A percentile compares a stretch with the other conserved stretches of the same genome.
Conservation (phyloP, 2,888 invertebrate genomes). For the Bugula neritina region DNA sequence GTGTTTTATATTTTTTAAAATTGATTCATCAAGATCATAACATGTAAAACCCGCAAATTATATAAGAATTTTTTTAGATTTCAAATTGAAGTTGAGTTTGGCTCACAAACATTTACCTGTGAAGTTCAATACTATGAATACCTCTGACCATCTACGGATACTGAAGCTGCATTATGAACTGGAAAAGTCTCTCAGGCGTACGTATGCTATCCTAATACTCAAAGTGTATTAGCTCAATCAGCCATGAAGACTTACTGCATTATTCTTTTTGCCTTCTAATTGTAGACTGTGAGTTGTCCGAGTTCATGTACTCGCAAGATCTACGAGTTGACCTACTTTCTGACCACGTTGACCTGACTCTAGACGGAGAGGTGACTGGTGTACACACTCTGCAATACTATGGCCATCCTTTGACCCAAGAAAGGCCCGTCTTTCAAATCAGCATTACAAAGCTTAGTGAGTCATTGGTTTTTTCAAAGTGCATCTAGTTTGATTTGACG, state of each 20-base stretch:
- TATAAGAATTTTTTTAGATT: constrained; percentile 13
- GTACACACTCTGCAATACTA: constrained; percentile 4
- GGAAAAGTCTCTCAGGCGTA: not conserved
- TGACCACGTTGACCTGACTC: not conserved
- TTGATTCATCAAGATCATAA: too few species aligned
- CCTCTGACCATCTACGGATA: not conserved
- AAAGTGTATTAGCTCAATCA: too few species aligned
- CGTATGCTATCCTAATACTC: not conserved
- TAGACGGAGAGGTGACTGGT: not conserved
- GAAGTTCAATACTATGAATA: not conserved
- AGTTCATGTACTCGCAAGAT: not conserved
- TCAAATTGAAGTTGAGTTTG: not conserved
- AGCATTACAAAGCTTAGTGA: constrained; percentile 16
- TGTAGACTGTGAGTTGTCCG: too few species aligned
- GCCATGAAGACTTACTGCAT: not conserved
- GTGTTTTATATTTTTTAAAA: too few species aligned
- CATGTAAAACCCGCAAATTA: too few species aligned
- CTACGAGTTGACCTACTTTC: not conserved
- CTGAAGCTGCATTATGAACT: not conserved
- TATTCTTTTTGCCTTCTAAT: too few species aligned
- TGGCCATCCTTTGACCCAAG: not conserved
- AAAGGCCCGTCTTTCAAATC: constrained; percentile 13
- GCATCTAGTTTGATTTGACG: too few species aligned
- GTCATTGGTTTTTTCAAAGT: not conserved
- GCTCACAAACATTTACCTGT: not conserved